Percentiles rank a stretch among this genome's conserved stretches.
phyloP scores from a whole-genome alignment of 2,888 invertebrate species.

The Drosophila atroscutellata region DNA sequence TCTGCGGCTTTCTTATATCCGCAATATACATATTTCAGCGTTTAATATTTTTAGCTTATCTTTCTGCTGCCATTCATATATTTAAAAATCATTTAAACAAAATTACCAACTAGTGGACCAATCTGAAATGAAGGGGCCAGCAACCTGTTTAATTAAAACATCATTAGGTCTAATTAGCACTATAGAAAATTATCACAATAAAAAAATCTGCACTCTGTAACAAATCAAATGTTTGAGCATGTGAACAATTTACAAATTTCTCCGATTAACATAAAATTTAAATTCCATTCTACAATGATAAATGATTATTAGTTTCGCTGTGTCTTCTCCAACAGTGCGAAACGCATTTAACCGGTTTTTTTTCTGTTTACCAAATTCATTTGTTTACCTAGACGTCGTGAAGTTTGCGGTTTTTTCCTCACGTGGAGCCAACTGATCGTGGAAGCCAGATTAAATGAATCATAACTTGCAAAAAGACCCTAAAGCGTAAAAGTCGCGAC shows the following conservation, averaged over 20 bases:
- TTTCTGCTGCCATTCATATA: background rate
- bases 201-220: background rate
- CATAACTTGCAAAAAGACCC: slow-evolving; percentile 39
- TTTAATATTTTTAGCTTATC: slow-evolving; percentile 22
- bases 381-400: slow-evolving; percentile 17
- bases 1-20: slow-evolving; percentile 20
- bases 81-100: background rate
- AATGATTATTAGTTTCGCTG: slow-evolving; percentile 6
- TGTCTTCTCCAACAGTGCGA: background rate
- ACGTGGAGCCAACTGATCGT: slow-evolving; percentile 34
- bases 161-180: slow-evolving; percentile 4
- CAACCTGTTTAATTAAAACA: slow-evolving; percentile 1
- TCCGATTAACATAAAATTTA: slow-evolving; percentile 39
- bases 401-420: slow-evolving; percentile 33
- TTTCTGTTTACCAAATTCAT: slow-evolving; percentile 7
- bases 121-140: slow-evolving; percentile 3
- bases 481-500: slow-evolving; percentile 4
- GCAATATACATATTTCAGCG: slow-evolving; percentile 18
- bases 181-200: background rate
- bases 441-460: slow-evolving; percentile 38
- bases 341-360: slow-evolving; percentile 61
- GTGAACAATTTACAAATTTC: slow-evolving; percentile 33
- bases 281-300: slow-evolving; percentile 15
- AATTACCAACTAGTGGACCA: slow-evolving; percentile 16
- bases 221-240: background rate